Base-by-base conservation (phyloP, 2,113 vertebrate genomes). In the Carlito syrichta region DNA sequence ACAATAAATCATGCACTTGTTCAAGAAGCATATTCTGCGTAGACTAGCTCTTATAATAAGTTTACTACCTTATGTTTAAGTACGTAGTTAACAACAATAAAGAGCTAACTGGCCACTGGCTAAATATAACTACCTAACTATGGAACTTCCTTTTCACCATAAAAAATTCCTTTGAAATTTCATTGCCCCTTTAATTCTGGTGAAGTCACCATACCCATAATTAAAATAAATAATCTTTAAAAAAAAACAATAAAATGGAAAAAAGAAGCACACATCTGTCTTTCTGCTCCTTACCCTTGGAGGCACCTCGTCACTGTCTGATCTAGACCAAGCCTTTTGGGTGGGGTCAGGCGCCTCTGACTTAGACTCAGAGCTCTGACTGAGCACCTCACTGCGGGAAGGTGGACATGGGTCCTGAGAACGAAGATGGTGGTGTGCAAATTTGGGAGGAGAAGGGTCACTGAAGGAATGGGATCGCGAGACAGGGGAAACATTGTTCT, bases 391-490 rank as follows among this genome's bases (percentile, higher is more conserved):
- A 99, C 99, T 99, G 99, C 99, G 99, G 99, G 99, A 98, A 98
- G 99, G 98, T 97, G 98, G 99, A 97, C 99, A 98, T 98, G 99
- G 98, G 98, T 99, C 99, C 98, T 99, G 99, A 99, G 98, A 99
- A 98, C 99, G 99, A 98, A 99, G 99, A 98, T 99, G 99, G 95
- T 99, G 99, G 98, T 99, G 99, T 99, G 99, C 99, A 99, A 99
- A 99, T 99, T 99, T 99, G 99, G 99, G 98, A 99, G 99, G 98
- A 99, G 99, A 98, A 98, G 99, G 99, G 98, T 99, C 99, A 98
- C 98, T 99, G 99, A 99, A 99, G 98, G 99, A 99, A 98, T 99
- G 99, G 94, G 99, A 99, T 98, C 98, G 99, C 97, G 98, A 99
- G 98, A 99, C 99, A 97, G 98, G 98, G 99, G 96, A 99, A 98